Base-by-base conservation (phyloP, 2,113 vertebrate genomes). In the Sula dactylatra region DNA sequence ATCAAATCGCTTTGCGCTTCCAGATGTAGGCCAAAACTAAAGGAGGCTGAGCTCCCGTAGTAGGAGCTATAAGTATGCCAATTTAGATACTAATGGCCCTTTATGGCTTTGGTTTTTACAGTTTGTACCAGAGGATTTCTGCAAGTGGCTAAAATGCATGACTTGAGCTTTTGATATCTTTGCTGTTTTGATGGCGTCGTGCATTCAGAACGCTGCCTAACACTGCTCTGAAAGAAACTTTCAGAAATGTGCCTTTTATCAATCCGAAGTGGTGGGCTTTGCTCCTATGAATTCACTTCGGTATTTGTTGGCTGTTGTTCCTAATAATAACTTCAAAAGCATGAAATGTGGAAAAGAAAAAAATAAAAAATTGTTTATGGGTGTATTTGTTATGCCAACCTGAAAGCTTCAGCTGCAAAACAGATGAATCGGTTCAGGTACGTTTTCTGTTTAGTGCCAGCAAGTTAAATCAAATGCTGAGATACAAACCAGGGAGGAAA, bases 361-460 rank as follows among this genome's bases (percentile, higher is more conserved):
- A 54, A 52, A 5, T 1, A 0, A 20, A 2, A 16, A 8, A 1
- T 6, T 40, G 42, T 8, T 61, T 50, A 2, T 61, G 78, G 40
- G 49, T 42, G 54, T 20, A 6, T 44, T 36, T 50, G 40, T 69
- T 49, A 17, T 4, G 50, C 49, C 45, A 27, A 0, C 36, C 40
- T n/a, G 50, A 12, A 22, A 42, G 40, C 4, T n/a, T 32, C 5
- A 32, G 29, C 73, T 70, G 45, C 49, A 16, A 13, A 40, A 1
- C 7, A 40, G 10, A 6, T n/a, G 55, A 58, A 8, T 94, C n/a
- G 1, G 13, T 26, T 61, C 56, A 77, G 88, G 62, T 64, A 8
- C 7, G 0, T 70, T 38, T 55, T 45, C 40, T 74, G 22, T 21
- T 26, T 8, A 10, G 19, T 45, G 45, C 16, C 69, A 32, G 72